Conservation (phyloP, 35 echinoderm and acorn worm genomes). For the Patiria miniata region DNA sequence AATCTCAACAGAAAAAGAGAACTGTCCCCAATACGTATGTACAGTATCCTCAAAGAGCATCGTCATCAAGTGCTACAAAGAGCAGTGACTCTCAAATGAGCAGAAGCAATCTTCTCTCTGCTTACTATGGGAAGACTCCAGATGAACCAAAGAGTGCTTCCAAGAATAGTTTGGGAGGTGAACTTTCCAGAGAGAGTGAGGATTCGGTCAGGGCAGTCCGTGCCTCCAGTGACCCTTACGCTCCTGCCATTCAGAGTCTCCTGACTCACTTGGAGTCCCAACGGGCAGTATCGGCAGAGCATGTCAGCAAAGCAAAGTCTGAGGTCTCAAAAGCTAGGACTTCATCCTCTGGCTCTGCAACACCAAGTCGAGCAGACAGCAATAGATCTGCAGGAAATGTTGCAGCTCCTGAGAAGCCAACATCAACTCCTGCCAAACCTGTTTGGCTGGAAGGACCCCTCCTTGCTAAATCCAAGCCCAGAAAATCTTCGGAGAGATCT, state of each 20-base stretch:
- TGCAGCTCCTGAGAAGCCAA: background rate
- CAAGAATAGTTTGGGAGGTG: conserved; percentile 32
- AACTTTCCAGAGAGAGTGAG: conserved; percentile 7
- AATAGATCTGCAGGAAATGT: background rate
- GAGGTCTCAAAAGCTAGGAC: background rate
- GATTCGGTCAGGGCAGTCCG: conserved; percentile 29
- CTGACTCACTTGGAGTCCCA: conserved; percentile 22
- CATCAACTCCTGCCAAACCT: background rate
- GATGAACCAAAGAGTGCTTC: background rate
- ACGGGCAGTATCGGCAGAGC: background rate
- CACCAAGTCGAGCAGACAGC: background rate
- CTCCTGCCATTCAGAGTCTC: conserved; percentile 35
- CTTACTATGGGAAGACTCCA: conserved; percentile 15
- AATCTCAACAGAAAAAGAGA: conserved; percentile 6
- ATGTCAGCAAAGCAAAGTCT: background rate
- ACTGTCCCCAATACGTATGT: conserved; percentile 28
- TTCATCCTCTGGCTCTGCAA: background rate
- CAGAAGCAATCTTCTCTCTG: conserved; percentile 18
- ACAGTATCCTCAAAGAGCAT: conserved; percentile 28
- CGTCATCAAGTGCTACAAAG: conserved; percentile 6
- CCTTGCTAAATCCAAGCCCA: background rate
- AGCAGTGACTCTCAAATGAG: background rate
- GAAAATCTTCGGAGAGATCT: background rate
- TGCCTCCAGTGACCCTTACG: conserved; percentile 52
- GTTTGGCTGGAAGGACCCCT: conserved; percentile 23